Conservation (phyloP, 2,888 invertebrate genomes). For the Philereme vetulata region DNA sequence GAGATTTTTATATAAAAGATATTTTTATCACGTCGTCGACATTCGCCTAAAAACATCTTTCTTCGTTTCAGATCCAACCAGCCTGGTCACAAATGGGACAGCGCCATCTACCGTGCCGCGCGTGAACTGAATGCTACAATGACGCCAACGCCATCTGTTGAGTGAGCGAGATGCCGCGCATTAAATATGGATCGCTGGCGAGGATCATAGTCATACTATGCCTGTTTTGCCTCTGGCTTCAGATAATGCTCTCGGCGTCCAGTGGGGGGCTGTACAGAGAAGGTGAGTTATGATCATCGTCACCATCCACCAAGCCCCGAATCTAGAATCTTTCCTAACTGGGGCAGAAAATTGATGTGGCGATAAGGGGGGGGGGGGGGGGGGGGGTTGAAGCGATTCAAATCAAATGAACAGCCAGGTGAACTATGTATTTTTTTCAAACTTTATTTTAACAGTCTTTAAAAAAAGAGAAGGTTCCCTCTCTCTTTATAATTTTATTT, state of each 20-base stretch:
- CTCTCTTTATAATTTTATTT: too few relatives aligned
- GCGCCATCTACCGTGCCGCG: constrained; percentile 45
- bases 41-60: background rate
- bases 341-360: too few relatives aligned
- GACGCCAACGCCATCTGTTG: constrained; percentile 48
- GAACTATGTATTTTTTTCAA: too few relatives aligned
- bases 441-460: too few relatives aligned
- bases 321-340: too few relatives aligned
- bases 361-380: too few relatives aligned
- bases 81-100: constrained; percentile 20
- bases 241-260: constrained; percentile 74
- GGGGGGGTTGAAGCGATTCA: too few relatives aligned
- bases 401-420: too few relatives aligned
- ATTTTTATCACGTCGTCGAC: too few relatives aligned
- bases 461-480: too few relatives aligned
- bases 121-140: constrained; percentile 42
- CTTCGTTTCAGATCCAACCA: background rate
- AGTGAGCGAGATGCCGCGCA: constrained; percentile 73
- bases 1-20: too few relatives aligned
- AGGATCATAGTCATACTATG: constrained; percentile 70
- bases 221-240: constrained; percentile 74
- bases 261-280: constrained; percentile 64
- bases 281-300: constrained; percentile 50
- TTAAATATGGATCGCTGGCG: constrained; percentile 73
- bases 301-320: too few relatives aligned